Evolutionary conservation across 1,140 invertebrate species (phyloP).

Genomic region (Brachionus paranguensis): DNA sequence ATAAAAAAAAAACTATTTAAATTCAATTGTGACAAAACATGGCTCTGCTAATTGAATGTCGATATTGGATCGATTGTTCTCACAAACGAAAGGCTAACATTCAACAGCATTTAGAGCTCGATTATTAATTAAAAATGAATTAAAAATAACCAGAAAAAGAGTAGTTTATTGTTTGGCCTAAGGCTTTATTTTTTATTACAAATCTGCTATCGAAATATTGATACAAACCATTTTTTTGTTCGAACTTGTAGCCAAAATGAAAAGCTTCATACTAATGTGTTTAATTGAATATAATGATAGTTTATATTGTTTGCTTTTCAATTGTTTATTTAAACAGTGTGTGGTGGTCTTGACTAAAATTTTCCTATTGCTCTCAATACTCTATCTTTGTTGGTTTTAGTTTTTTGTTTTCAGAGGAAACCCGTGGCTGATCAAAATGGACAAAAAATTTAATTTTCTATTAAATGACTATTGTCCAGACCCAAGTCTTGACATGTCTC

Average conservation of each 20-base stretch:
- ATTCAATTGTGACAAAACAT: not conserved
- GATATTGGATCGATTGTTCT: not conserved
- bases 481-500: too few relatives aligned
- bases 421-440: too few relatives aligned
- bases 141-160: not conserved
- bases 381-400: not conserved
- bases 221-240: not conserved
- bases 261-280: not conserved
- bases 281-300: constrained; percentile 2
- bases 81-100: not conserved
- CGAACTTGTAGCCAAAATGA: not conserved
- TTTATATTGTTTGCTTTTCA: not conserved
- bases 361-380: not conserved
- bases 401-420: not conserved
- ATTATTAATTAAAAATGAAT: constrained; percentile 4
- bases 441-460: not conserved
- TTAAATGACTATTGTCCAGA: not conserved
- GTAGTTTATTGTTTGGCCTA: not conserved
- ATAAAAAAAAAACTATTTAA: not conserved
- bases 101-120: not conserved
- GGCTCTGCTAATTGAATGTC: not conserved
- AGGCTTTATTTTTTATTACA: not conserved
- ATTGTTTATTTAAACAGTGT: not conserved
- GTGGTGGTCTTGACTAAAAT: not conserved
- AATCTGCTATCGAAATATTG: not conserved